A percentile compares a stretch with the other conserved stretches of the same genome.
Evolutionary conservation across 2,888 invertebrate genomes (phyloP).

Genomic region (Drosophila mimica): DNA sequence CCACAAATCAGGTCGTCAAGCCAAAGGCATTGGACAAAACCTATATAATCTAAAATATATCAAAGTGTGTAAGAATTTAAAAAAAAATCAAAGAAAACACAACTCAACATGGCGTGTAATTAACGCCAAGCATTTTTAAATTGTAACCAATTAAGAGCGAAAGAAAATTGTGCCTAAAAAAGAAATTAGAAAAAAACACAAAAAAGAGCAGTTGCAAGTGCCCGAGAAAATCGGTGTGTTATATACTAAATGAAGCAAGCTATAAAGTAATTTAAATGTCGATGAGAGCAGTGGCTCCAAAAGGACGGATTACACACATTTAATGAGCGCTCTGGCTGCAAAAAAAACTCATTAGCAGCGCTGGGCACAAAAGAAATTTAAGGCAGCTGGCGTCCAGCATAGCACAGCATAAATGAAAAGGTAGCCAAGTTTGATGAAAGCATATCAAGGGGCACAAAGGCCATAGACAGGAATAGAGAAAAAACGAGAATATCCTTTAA

Average conservation of each 20-base stretch:
- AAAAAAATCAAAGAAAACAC: conserved; percentile 17
- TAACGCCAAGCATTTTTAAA: conserved; percentile 52
- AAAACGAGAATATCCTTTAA: conserved; percentile 55
- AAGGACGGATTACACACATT: conserved; percentile 63
- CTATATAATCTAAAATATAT: background rate
- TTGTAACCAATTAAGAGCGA: conserved; percentile 66
- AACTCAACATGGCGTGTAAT: conserved; percentile 47
- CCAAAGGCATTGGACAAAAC: background rate
- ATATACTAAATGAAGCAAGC: conserved; percentile 70
- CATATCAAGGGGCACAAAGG: conserved; percentile 12
- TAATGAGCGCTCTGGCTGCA: conserved; percentile 45
- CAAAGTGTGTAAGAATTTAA: background rate
- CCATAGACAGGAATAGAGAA: conserved; percentile 11
- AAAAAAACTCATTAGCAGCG: conserved; percentile 48
- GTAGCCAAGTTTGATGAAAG: conserved; percentile 53
- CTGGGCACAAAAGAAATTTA: conserved; percentile 50
- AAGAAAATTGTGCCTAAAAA: conserved; percentile 39
- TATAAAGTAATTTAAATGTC: conserved; percentile 75
- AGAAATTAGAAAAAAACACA: conserved; percentile 13
- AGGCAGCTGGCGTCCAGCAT: conserved; percentile 21
- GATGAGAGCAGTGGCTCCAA: conserved; percentile 37
- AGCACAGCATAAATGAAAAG: conserved; percentile 50
- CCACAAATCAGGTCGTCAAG: background rate
- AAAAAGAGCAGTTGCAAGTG: conserved; percentile 29
- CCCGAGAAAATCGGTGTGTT: conserved; percentile 50